Conservation (phyloP, 2,888 invertebrate species). For the Bombyx huttoni region DNA sequence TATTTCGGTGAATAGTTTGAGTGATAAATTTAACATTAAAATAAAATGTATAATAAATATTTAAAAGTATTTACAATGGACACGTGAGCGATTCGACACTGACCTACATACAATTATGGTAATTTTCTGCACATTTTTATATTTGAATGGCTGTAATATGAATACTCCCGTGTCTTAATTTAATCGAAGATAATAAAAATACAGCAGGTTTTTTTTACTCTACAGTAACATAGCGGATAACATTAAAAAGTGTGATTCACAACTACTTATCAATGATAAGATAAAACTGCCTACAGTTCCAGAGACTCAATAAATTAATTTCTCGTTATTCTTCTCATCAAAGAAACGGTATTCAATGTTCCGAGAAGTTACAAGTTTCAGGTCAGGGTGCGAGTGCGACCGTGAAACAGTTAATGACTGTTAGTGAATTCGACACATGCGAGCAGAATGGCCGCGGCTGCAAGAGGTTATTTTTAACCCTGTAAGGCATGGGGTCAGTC, state of each 20-base stretch:
- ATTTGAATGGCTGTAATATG: too few relatives aligned
- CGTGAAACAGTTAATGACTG: constrained; percentile 68
- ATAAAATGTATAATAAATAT: too few relatives aligned
- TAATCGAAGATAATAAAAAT: too few relatives aligned
- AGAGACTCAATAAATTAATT: not conserved
- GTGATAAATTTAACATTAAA: not conserved
- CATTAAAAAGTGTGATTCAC: not conserved
- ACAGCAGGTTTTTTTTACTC: too few relatives aligned
- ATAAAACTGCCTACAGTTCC: not conserved
- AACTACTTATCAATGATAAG: not conserved
- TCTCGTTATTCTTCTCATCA: not conserved
- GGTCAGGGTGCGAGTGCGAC: constrained; percentile 66
- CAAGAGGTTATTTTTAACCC: constrained; percentile 69
- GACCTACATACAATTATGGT: too few relatives aligned
- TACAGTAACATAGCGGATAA: not conserved
- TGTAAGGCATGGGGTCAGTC: constrained; percentile 63
- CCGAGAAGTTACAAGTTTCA: constrained; percentile 51
- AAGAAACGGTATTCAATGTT: constrained; percentile 19
- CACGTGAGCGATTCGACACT: too few relatives aligned
- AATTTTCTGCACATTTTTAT: too few relatives aligned
- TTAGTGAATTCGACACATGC: constrained; percentile 71
- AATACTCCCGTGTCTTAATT: too few relatives aligned
- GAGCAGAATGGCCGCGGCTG: constrained; percentile 64
- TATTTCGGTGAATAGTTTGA: not conserved
- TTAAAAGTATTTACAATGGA: too few relatives aligned